phyloP scores from a whole-genome alignment of 2,113 vertebrate species.

The Octodon degus region DNA sequence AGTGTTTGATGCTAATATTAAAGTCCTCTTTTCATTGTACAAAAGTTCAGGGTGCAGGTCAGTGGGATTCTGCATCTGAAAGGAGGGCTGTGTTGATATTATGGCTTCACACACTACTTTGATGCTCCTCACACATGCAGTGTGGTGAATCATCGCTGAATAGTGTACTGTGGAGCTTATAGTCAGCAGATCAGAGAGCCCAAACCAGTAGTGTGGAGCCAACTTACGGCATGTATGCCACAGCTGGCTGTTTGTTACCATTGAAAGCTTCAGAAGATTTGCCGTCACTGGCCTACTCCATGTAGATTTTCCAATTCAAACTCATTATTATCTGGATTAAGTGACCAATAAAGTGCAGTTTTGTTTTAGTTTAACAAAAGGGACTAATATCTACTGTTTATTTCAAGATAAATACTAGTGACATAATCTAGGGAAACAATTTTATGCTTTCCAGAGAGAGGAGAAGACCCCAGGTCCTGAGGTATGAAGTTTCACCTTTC shows the following conservation, averaged over 20 bases:
- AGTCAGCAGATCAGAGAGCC: conserved; percentile 17
- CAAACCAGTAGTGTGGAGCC: not conserved
- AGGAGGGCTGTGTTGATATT: not conserved
- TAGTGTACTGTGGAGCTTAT: not conserved
- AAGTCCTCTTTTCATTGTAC: not conserved
- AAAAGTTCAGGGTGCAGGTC: not conserved
- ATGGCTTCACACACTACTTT: not conserved
- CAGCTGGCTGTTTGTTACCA: not conserved
- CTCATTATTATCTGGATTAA: conserved; percentile 57
- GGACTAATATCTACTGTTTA: conserved; percentile 50
- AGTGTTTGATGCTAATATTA: not conserved
- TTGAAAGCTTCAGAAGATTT: not conserved
- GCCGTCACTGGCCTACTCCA: not conserved
- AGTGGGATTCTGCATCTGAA: not conserved
- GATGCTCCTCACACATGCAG: not conserved
- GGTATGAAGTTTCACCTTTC: conserved; percentile 59
- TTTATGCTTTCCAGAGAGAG: conserved; percentile 2
- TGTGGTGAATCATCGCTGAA: not conserved
- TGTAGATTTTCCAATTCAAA: conserved; percentile 25
- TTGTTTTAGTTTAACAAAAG: conserved; percentile 47
- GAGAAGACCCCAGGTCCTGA: not conserved
- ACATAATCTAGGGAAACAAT: not conserved
- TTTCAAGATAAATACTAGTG: conserved; percentile 61
- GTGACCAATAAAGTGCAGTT: conserved; percentile 50
- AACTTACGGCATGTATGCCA: not conserved